phyloP scores from a whole-genome alignment of 2,888 invertebrate species.

The Ophion ellenae region DNA sequence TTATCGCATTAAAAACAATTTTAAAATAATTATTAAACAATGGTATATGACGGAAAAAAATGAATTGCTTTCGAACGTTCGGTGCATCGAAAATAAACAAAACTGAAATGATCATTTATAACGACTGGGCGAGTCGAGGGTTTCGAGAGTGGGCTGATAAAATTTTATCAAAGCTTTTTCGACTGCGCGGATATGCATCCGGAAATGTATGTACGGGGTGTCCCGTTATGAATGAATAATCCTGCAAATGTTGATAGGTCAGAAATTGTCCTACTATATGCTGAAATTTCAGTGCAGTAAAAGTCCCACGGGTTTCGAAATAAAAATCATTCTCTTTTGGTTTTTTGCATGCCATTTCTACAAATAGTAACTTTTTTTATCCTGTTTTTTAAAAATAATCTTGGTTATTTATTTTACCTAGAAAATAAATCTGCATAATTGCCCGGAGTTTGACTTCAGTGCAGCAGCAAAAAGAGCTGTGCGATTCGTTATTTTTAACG shows the following conservation, averaged over 20 bases:
- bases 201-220: not conserved
- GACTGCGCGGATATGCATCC: not conserved
- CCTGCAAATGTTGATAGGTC: too few relatives aligned
- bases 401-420: too few relatives aligned
- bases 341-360: too few relatives aligned
- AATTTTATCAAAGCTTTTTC: not conserved
- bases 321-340: too few relatives aligned
- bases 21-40: not conserved
- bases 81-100: not conserved
- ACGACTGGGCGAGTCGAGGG: not conserved
- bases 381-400: too few relatives aligned
- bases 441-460: slow-evolving; percentile 27
- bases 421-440: slow-evolving; percentile 41
- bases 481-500: slow-evolving; percentile 48
- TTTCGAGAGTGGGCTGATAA: not conserved
- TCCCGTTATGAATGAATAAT: too few relatives aligned
- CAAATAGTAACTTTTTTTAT: too few relatives aligned
- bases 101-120: not conserved
- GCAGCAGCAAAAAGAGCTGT: not conserved
- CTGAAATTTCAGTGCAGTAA: too few relatives aligned
- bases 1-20: not conserved
- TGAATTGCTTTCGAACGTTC: not conserved
- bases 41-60: not conserved
- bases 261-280: too few relatives aligned
- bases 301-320: too few relatives aligned